Base-by-base conservation (phyloP, 2,113 vertebrate genomes). In the Chroicocephalus ridibundus region DNA sequence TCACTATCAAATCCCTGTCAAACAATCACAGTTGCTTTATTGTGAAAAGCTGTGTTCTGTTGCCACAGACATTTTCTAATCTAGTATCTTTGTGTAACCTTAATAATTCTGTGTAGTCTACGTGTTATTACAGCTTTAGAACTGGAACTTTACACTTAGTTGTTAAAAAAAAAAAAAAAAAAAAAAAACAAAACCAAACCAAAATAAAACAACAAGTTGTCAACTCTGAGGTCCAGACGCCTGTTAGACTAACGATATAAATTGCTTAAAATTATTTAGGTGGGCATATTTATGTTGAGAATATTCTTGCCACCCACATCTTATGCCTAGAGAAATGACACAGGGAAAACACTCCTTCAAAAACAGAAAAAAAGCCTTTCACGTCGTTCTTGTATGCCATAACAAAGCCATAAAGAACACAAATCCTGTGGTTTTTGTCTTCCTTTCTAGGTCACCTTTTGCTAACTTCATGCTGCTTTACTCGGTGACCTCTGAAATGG, bases 391-490 rank as follows among this genome's bases (percentile, higher is more conserved):
- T 66, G 4, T 38, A 13, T 71, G 34, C 21, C 12, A 22, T 78
- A 60, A 75, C 29, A 80, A 89, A 89, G 52, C 46, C 29, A 69
- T 16, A 55, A 87, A 93, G 47, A 51, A 29, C 72, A 71, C 21
- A 78, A 68, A 70, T 60, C 5, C 17, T 3, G 2, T 57, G 9
- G 11, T 46, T 64, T 72, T 80, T 58, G 12, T 29, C 18, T 57
- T 93, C 34, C 11, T 94, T 96, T 94, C 81, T 93, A 74, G 76
- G 54, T 96, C 77, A 87, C 71, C n/a, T 97, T 94, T 84, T 76
- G 31, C 70, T 96, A 62, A 86, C 86, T 94, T 96, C 69, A n/a
- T 76, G 47, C 76, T 88, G 66, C 74, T 88, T 81, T 85, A 58
- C 12, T 62, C 5, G 2, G 70, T 68, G 84, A 93, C 77, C 61